Conservation (phyloP, 1,140 invertebrate genomes). For the Bradysia coprophila region DNA sequence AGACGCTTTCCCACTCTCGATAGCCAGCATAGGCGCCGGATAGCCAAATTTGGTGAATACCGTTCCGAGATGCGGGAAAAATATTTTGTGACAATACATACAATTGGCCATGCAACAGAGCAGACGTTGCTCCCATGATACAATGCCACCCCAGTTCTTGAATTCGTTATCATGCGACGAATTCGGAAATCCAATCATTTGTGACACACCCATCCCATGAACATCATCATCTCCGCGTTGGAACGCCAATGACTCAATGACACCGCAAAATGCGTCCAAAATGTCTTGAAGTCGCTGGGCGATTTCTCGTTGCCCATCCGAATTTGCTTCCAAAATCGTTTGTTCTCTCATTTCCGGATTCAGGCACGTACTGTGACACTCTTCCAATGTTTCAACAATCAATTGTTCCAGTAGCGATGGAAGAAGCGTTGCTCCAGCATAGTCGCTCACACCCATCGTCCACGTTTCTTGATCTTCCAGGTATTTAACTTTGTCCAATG, state of each 20-base stretch:
- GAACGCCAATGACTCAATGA: slow-evolving; percentile 42
- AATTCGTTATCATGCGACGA: slow-evolving; percentile 4
- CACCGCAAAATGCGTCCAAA: slow-evolving; percentile 42
- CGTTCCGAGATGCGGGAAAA: slow-evolving; percentile 49
- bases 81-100: slow-evolving; percentile 54
- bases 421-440: slow-evolving; percentile 30
- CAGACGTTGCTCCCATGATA: slow-evolving; percentile 59
- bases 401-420: slow-evolving; percentile 71
- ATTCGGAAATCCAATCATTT: slow-evolving; percentile 38
- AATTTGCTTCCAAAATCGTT: slow-evolving; percentile 37
- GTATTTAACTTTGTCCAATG: slow-evolving; percentile 57
- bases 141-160: slow-evolving; percentile 11
- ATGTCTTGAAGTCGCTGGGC: slow-evolving; percentile 50
- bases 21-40: slow-evolving; percentile 41
- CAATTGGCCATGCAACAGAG: slow-evolving; percentile 82
- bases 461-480: slow-evolving; percentile 70
- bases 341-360: slow-evolving; percentile 49
- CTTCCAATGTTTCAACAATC: slow-evolving; percentile 63
- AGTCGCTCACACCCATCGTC: slow-evolving; percentile 61
- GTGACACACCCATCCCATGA: slow-evolving; percentile 33
- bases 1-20: slow-evolving; percentile 33
- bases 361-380: slow-evolving; percentile 71
- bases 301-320: slow-evolving; percentile 39
- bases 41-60: slow-evolving; percentile 45
- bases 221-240: slow-evolving; percentile 40